phyloP scores from a whole-genome alignment of 2,797 vertebrate genomes.

The Ceryle rudis region DNA sequence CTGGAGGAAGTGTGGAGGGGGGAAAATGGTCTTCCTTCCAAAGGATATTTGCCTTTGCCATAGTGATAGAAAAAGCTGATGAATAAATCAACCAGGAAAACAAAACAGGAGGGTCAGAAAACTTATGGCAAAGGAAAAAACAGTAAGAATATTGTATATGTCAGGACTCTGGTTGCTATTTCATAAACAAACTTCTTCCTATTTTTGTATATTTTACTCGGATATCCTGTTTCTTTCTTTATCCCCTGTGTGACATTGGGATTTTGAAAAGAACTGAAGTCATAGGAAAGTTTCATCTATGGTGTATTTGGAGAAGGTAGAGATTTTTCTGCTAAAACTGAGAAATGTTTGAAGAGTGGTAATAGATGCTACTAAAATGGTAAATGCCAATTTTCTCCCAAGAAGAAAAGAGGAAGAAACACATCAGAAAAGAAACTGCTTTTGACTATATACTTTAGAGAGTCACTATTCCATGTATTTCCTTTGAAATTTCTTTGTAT shows the following conservation, averaged over 20 bases:
- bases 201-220: conserved; percentile 64
- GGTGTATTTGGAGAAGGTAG: conserved; percentile 1
- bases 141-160: conserved; percentile 32
- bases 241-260: conserved; percentile 21
- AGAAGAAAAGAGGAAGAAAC: background rate
- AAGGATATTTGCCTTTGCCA: conserved; percentile 70
- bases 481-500: background rate
- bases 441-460: background rate
- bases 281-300: background rate
- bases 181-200: conserved; percentile 68
- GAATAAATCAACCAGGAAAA: conserved; percentile 59
- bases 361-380: background rate
- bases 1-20: background rate
- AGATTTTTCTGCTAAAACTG: background rate
- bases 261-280: conserved; percentile 50
- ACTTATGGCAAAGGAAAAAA: conserved; percentile 49
- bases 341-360: background rate
- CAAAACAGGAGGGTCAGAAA: conserved; percentile 59
- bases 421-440: background rate
- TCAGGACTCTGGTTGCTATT: conserved; percentile 58
- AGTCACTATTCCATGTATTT: background rate
- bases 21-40: conserved; percentile 53
- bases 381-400: background rate
- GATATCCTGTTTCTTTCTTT: conserved; percentile 74
- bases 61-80: conserved; percentile 51